These are phyloP conservation scores for Virgularia gustaviana DNA, from an alignment of 92 coral and sea anemone genomes.

Conservation along the genomic window DNA sequence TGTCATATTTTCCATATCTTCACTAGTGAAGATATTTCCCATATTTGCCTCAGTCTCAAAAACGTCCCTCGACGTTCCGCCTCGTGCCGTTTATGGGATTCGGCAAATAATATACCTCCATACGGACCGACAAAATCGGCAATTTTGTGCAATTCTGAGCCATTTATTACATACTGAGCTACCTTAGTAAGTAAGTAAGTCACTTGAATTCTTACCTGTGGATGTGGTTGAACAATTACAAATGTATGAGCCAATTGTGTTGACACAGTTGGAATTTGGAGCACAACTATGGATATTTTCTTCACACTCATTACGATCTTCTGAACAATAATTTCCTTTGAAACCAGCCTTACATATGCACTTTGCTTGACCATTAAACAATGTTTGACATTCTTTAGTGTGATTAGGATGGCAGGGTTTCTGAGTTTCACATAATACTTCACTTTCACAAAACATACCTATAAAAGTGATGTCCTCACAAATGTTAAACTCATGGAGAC, in stretches of 20 bases:
- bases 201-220: slow-evolving; percentile 57
- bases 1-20: too few species aligned
- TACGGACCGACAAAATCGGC: too few species aligned
- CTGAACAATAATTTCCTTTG: slow-evolving; percentile 70
- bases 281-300: slow-evolving; percentile 38
- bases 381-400: slow-evolving; percentile 47
- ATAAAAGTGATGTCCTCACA: too few species aligned
- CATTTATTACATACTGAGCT: not conserved
- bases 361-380: slow-evolving; percentile 55
- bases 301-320: slow-evolving; percentile 66
- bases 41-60: too few species aligned
- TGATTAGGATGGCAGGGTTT: slow-evolving; percentile 53
- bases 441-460: slow-evolving; percentile 69
- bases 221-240: slow-evolving; percentile 72
- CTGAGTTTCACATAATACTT: slow-evolving; percentile 56
- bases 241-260: slow-evolving; percentile 66
- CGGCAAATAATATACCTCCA: too few species aligned
- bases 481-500: too few species aligned
- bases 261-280: slow-evolving; percentile 63
- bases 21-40: too few species aligned
- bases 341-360: slow-evolving; percentile 67
- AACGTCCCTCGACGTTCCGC: too few species aligned
- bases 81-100: too few species aligned
- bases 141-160: too few species aligned
- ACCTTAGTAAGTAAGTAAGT: not conserved